Evolutionary conservation across 2,797 vertebrate species (phyloP), one percentile per base, ranked within the genome.

Genomic region (Capromys pilorides): DNA sequence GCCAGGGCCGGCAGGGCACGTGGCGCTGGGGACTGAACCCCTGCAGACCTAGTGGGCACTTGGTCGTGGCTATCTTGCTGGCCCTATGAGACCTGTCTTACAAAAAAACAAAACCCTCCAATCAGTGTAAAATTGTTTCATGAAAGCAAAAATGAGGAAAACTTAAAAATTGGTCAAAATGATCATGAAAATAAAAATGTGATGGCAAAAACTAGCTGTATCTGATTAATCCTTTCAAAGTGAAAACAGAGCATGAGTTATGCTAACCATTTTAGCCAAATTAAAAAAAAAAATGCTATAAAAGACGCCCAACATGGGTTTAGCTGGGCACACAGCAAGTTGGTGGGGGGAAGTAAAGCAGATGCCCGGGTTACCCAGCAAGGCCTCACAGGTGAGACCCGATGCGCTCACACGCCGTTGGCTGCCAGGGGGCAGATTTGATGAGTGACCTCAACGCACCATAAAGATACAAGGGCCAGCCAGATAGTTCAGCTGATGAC

Each of bases 381-480:
- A 90, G 24, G 45, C 54, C 64, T n/a, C 16, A 16, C 26, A 2
- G 62, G 33, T 16, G 6, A 18, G 61, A 26, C 61, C 61, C 10
- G 26, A 45, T 6, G 26, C 2, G 6, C 51, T n/a, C 49, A 1
- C 1, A 5, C 19, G 12, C 59, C n/a, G 22, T 21, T 1, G 57
- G 79, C n/a, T 6, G 54, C 54, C 19, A 11, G 22, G 49, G n/a
- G n/a, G 78, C 31, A 36, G 33, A 2, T 12, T 11, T 33, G 14
- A 2, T 49, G 9, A 4, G 0, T 18, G 71, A 26, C 2, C 1
- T 14, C 21, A 16, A 6, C 39, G 45, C 28, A n/a, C 2, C 1
- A 8, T 0, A 31, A 0, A 5, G 57, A 28, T 0, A 13, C 36
- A 45, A 45, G 45, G 45, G 45, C 45, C 45, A 8, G 45, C 45